Conservation (phyloP, 2,113 vertebrate species). For the Pygoscelis antarcticus region DNA sequence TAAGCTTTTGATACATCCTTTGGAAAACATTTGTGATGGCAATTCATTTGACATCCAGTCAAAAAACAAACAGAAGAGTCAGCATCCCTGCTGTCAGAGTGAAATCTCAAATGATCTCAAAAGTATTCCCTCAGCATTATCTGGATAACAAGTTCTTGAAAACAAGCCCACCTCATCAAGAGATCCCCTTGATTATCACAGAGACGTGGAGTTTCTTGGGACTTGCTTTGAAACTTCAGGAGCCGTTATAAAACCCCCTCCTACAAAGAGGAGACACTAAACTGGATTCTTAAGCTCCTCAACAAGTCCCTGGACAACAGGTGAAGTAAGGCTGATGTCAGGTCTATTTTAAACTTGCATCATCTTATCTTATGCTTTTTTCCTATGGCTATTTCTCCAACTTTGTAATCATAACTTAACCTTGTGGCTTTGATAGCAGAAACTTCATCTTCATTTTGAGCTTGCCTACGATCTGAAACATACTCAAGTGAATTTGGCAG, state of each 20-base stretch:
- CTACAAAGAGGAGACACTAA: background rate
- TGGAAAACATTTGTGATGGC: background rate
- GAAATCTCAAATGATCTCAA: background rate
- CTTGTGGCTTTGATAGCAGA: background rate
- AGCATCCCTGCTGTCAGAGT: background rate
- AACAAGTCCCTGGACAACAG: background rate
- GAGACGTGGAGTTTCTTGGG: background rate
- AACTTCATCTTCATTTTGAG: background rate
- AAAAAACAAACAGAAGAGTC: background rate
- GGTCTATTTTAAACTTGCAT: background rate
- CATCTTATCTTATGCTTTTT: background rate
- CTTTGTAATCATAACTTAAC: background rate
- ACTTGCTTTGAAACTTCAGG: background rate
- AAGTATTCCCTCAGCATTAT: background rate
- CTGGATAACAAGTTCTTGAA: background rate
- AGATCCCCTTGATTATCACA: background rate
- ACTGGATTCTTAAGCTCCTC: background rate
- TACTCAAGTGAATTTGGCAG: fast-evolving
- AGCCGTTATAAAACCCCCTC: background rate
- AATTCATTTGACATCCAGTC: background rate
- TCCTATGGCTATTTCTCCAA: background rate
- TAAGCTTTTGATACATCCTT: background rate
- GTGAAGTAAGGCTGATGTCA: background rate
- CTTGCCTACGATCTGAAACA: fast-evolving
- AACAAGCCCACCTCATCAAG: background rate